Base-by-base conservation (phyloP, 2,888 invertebrate genomes). In the Maniola hyperantus region DNA sequence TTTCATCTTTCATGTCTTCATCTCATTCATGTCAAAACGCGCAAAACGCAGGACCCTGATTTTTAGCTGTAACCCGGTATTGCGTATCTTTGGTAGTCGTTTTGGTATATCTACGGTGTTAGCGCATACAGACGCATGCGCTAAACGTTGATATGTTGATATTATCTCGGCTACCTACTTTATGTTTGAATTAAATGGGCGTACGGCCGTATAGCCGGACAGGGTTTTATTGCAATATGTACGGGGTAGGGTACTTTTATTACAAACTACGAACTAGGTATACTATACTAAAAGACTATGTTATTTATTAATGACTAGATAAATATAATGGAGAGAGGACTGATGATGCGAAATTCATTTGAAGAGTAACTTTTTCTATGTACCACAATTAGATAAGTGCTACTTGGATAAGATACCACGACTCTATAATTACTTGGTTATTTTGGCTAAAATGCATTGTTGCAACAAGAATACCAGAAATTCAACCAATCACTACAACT, bases 111-210 rank as follows among this genome's bases (percentile, higher is more conserved):
- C 57, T 13, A 13, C 6, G 57, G 20, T 4, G 57, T 20, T 20
- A 13, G 57, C 65, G 44, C 50, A 61, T 60, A 57, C 70, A 68
- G 44, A 60, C 65, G 44, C 2, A 55, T 48, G 62, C 26, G 46
- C 6, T 59, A 54, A 64, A 68, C 57, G 65, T 64, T 63, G 54
- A 63, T 65, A 65, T 70, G 58, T 59, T 64, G 66, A 64, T 66
- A 65, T 66, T 66, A 66, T 71, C 66, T 71, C 55, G 60, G 62
- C 54, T 58, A 59, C 46, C 54, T 58, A 59, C 46, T 67, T 67
- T 71, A 66, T 66, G 66, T 26, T 36, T 63, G 64, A 15, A 64
- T 57, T 55, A 64, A 64, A 57, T 50, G 57, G 48, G 50, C 36
- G 57, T 50, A 57, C 57, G 68, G 51, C 18, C 42, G 62, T 42